phyloP scores from a whole-genome alignment of 2,113 vertebrate genomes.

The Agapornis roseicollis region DNA sequence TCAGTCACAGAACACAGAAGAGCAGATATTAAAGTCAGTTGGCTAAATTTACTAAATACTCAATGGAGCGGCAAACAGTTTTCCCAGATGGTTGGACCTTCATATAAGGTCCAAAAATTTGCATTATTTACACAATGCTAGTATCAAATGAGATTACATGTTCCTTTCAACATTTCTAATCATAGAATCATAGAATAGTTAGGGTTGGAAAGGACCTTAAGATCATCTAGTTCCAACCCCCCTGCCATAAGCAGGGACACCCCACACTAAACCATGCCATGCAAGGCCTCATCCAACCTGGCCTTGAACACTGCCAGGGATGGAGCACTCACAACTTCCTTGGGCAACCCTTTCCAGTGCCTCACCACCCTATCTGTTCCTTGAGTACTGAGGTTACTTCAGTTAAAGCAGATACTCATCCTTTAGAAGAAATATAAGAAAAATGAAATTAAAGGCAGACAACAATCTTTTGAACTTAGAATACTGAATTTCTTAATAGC shows the following conservation, averaged over 20 bases:
- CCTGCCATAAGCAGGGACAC: no score
- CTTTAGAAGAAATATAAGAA: not conserved
- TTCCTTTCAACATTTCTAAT: not conserved
- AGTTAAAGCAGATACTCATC: not conserved
- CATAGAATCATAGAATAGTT: no score
- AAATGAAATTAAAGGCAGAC: not conserved
- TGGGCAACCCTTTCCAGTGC: no score
- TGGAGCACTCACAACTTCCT: no score
- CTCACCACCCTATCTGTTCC: not conserved
- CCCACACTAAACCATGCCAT: no score
- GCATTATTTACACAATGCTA: rapidly evolving
- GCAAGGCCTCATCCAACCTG: no score
- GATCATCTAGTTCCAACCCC: no score
- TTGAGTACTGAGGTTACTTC: not conserved
- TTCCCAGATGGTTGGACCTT: not conserved
- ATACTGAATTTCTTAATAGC: not conserved
- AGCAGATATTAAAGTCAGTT: not conserved
- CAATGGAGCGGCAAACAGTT: not conserved
- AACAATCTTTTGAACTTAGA: not conserved
- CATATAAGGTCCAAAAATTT: not conserved
- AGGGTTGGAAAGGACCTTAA: no score
- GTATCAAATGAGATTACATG: not conserved
- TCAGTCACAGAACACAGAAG: not conserved
- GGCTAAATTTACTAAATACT: not conserved
- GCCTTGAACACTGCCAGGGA: no score